Evolutionary conservation across 92 coral and sea anemone genomes (phyloP).

Genomic region (Phenganax marumi): DNA sequence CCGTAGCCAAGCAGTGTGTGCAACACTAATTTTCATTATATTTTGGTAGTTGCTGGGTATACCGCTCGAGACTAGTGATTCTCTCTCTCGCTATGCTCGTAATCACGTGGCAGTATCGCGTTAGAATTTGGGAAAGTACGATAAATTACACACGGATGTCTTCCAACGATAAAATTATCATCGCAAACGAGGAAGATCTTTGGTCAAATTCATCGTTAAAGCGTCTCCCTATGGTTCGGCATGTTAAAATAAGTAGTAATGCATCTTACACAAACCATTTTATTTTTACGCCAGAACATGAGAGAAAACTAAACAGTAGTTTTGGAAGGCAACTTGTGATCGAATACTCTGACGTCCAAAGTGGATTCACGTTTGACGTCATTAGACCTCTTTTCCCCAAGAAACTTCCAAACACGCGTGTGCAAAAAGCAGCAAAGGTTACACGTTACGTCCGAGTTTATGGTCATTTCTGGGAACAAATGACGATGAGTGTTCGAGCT

Average conservation of each 20-base stretch:
- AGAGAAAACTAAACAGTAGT: neutral
- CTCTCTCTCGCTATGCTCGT: no score
- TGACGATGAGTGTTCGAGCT: neutral
- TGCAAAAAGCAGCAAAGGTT: neutral
- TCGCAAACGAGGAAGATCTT: no score
- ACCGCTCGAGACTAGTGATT: no score
- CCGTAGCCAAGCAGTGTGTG: no score
- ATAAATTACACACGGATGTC: no score
- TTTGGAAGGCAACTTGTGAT: neutral
- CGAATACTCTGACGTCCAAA: neutral
- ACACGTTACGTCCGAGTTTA: neutral
- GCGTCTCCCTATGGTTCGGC: no score
- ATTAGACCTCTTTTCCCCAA: neutral
- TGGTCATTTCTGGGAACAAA: neutral
- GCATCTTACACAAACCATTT: neutral
- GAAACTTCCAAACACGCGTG: neutral
- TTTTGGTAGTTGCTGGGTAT: no score
- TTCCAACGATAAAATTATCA: no score
- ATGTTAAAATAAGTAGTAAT: neutral
- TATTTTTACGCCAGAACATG: neutral
- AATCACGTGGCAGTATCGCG: no score
- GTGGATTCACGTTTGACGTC: neutral
- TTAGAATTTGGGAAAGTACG: no score
- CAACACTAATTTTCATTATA: no score
- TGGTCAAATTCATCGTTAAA: no score